Conservation (phyloP, 2,888 invertebrate genomes). For the Pachymerium ferrugineum region DNA sequence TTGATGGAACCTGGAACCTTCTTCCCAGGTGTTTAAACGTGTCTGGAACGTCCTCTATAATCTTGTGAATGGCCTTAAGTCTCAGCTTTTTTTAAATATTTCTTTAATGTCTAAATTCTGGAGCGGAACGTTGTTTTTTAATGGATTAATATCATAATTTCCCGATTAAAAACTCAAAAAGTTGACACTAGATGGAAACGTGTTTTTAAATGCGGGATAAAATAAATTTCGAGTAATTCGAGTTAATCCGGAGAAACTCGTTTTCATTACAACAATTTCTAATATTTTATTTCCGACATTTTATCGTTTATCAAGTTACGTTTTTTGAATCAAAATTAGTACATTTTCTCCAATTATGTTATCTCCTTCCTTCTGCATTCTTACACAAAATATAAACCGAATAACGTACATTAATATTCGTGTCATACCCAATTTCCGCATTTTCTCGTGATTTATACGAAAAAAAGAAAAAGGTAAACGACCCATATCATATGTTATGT, state of each 20-base stretch:
- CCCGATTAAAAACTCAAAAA: too few species aligned
- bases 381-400: background rate
- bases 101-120: too few species aligned
- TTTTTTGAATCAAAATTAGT: background rate
- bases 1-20: background rate
- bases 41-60: background rate
- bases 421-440: constrained; percentile 3
- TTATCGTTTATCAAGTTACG: background rate
- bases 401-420: background rate
- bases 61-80: background rate
- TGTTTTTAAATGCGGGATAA: too few species aligned
- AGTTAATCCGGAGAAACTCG: too few species aligned
- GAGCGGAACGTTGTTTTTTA: background rate
- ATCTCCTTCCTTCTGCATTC: background rate
- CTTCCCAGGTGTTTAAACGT: background rate
- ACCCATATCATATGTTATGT: background rate
- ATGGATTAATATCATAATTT: background rate
- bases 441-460: constrained; percentile 9
- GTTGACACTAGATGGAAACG: too few species aligned
- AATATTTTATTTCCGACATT: constrained; percentile 14
- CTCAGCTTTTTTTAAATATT: background rate
- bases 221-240: too few species aligned
- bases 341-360: background rate
- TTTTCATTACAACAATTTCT: background rate
- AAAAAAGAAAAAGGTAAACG: background rate